These are phyloP conservation scores for Synanthedon vespiformis DNA, from an alignment of 2,888 invertebrate genomes.

Conservation along the genomic window DNA sequence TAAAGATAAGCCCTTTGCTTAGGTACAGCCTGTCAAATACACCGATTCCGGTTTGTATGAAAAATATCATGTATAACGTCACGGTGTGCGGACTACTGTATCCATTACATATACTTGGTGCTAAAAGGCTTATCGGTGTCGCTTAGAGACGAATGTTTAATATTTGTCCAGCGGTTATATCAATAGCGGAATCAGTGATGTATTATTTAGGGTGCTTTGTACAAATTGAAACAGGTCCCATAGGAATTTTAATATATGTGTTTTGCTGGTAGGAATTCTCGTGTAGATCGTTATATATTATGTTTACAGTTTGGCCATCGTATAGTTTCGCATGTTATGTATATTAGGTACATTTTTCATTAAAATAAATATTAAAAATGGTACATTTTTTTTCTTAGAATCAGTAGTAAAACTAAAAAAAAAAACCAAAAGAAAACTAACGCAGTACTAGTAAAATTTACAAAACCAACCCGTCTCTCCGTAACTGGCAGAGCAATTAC, in stretches of 20 bases:
- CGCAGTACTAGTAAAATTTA: constrained; percentile 22
- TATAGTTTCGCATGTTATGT: no score
- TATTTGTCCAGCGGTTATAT: constrained; percentile 26
- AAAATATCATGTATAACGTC: constrained; percentile 3
- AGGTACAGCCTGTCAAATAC: background rate
- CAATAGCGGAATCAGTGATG: constrained; percentile 8
- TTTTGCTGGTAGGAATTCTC: background rate
- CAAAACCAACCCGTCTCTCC: constrained; percentile 25
- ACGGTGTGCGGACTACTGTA: constrained; percentile 2
- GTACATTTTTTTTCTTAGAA: no score
- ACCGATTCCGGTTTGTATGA: background rate
- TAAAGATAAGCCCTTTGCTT: constrained; percentile 21
- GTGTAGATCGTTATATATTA: no score
- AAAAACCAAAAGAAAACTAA: background rate
- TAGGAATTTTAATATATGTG: background rate
- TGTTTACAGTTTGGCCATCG: no score
- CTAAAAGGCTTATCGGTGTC: constrained; percentile 17
- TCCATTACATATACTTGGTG: constrained; percentile 4
- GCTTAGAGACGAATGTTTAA: constrained; percentile 24
- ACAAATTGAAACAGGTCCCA: background rate
- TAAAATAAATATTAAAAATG: no score
- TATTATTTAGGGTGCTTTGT: background rate
- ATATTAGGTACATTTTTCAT: no score
- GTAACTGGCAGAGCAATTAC: constrained; percentile 66
- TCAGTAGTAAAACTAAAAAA: no score